Evolutionary conservation across 2,797 vertebrate genomes (phyloP).

Genomic region (Tamandua tetradactyla): DNA sequence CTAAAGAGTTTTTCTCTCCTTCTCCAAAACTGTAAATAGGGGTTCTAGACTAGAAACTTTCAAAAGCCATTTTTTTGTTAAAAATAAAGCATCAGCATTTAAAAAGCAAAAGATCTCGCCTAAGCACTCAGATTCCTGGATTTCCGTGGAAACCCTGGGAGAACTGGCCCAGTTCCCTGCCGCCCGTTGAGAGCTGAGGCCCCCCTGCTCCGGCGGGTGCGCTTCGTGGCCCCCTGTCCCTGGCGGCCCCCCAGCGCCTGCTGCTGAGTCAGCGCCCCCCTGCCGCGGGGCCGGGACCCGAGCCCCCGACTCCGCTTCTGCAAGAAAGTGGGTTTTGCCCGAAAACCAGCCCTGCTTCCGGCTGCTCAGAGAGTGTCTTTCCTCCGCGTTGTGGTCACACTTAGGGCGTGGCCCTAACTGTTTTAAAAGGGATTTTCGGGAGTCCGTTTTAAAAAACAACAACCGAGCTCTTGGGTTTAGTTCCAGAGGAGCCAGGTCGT

Average conservation of each 20-base stretch:
- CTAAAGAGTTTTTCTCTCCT: neutral
- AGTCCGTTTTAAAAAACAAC: neutral
- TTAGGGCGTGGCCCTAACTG: neutral
- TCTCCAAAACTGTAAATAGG: neutral
- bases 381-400: rapidly evolving
- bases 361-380: neutral
- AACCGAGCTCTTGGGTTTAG: neutral
- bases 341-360: neutral
- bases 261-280: no score
- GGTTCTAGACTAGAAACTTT: neutral
- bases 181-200: rapidly evolving
- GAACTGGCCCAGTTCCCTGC: neutral
- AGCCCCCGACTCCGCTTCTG: neutral
- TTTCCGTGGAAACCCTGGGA: neutral
- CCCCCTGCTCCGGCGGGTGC: rapidly evolving
- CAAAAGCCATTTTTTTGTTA: rapidly evolving
- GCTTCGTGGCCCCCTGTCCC: neutral
- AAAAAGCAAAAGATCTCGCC: neutral
- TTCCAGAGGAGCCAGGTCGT: neutral
- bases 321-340: neutral
- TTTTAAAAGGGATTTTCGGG: neutral
- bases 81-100: neutral
- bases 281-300: no score
- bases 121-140: neutral
- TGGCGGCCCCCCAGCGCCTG: no score